Conservation (phyloP, 2,113 vertebrate genomes). For the Zapornia atra region DNA sequence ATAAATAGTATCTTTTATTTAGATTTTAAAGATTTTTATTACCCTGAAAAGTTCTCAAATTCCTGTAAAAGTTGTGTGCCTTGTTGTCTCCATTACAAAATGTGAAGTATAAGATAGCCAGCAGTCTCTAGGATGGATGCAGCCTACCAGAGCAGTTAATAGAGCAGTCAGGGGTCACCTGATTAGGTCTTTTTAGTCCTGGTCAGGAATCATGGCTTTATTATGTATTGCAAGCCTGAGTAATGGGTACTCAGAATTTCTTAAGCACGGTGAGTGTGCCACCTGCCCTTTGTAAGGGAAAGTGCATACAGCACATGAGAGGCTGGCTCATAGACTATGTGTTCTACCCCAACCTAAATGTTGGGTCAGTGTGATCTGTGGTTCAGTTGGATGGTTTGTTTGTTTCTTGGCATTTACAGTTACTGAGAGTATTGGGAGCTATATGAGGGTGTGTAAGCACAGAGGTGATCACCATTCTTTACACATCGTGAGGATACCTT, state of each 20-base stretch:
- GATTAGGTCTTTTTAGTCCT: not conserved
- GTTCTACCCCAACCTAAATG: not conserved
- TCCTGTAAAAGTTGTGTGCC: fast-evolving
- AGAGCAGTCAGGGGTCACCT: not conserved
- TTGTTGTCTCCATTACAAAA: not conserved
- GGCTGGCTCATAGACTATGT: not conserved
- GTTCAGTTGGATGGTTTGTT: not conserved
- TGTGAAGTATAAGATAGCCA: not conserved
- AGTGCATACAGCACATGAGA: not conserved
- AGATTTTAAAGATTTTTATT: not conserved
- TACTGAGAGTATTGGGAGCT: not conserved
- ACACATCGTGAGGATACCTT: not conserved
- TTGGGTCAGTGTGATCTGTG: not conserved
- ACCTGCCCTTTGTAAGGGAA: not conserved
- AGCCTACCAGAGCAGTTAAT: not conserved
- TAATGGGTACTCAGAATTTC: not conserved
- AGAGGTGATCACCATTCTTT: not conserved
- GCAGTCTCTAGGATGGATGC: not conserved
- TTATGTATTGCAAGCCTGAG: not conserved
- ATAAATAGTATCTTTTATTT: not conserved
- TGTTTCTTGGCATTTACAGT: not conserved
- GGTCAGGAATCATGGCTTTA: not conserved
- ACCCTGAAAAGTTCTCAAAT: not conserved
- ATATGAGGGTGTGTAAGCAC: not conserved
- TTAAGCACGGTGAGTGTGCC: not conserved